Percentiles rank a stretch among this genome's conserved stretches.
phyloP scores from a whole-genome alignment of 2,113 vertebrate species.

The Pachyramphus minor region DNA sequence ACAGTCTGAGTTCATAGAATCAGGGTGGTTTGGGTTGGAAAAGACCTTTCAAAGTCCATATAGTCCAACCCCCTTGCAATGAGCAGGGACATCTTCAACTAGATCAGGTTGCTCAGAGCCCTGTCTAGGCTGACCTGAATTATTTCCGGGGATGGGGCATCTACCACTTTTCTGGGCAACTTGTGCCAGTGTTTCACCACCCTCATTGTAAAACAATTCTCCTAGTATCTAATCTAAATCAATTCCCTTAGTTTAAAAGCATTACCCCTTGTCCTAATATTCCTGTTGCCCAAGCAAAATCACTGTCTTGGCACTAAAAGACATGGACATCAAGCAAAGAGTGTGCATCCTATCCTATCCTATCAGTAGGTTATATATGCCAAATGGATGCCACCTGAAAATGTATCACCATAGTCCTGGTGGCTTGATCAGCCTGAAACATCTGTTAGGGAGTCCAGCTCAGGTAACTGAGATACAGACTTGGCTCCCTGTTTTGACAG shows the following conservation, averaged over 20 bases:
- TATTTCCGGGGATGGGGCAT: not conserved
- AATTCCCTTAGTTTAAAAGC: not conserved
- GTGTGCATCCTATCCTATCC: not conserved
- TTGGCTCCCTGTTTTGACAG: not conserved
- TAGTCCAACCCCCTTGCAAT: fast-evolving
- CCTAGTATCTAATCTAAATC: not conserved
- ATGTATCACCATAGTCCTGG: not conserved
- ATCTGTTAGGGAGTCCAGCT: not conserved
- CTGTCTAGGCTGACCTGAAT: not conserved
- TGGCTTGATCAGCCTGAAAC: not conserved
- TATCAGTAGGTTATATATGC: not conserved
- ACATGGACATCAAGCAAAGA: not conserved
- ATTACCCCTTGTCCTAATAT: not conserved
- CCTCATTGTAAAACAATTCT: not conserved
- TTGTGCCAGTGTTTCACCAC: not conserved
- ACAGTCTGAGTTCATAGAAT: not conserved
- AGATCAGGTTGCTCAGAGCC: not conserved
- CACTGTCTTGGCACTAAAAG: not conserved
- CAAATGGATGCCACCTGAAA: not conserved
- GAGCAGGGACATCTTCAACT: not conserved
- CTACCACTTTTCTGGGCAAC: not conserved
- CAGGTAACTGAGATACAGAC: not conserved
- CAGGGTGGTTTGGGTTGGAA: not conserved
- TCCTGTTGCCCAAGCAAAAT: not conserved
- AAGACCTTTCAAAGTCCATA: not conserved